Conservation (phyloP, 2,797 vertebrate genomes). For the Poecile montanus region DNA sequence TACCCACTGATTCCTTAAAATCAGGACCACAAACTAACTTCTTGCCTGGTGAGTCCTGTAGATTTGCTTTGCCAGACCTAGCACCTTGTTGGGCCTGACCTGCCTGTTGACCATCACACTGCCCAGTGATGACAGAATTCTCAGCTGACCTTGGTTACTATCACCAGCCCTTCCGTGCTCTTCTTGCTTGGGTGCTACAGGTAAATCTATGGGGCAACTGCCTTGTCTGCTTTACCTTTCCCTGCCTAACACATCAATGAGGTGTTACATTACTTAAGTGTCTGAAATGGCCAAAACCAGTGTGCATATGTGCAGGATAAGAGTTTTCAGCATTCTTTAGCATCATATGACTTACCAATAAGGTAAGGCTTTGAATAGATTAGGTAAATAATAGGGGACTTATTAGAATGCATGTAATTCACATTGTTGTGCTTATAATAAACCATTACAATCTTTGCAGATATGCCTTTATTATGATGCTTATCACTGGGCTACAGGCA, state of each 20-base stretch:
- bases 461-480: background rate
- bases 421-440: background rate
- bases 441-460: background rate
- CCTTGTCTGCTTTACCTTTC: background rate
- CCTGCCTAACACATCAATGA: background rate
- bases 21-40: background rate
- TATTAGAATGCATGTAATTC: background rate
- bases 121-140: background rate
- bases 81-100: accelerated
- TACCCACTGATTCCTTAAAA: background rate
- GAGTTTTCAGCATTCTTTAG: background rate
- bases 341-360: background rate
- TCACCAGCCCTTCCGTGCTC: background rate
- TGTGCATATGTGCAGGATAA: background rate
- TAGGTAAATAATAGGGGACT: background rate
- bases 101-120: background rate
- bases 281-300: background rate
- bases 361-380: background rate
- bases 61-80: background rate
- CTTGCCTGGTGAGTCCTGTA: background rate
- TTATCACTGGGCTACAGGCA: background rate
- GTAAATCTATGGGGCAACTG: background rate
- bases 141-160: background rate
- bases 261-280: background rate
- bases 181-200: background rate